phyloP scores from a whole-genome alignment of 2,113 vertebrate species.

The Calypte anna region DNA sequence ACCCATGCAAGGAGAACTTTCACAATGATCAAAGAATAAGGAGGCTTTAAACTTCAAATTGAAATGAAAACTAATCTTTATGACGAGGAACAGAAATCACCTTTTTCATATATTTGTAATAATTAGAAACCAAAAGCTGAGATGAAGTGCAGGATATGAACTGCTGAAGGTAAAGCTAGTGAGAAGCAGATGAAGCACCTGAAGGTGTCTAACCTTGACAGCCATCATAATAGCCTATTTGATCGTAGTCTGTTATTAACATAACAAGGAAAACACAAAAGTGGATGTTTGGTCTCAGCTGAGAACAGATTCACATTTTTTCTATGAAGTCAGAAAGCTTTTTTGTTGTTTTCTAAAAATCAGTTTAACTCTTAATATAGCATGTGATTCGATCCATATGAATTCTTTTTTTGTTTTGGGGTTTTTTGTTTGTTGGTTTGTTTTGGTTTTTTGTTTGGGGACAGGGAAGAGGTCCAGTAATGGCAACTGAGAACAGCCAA shows the following conservation, averaged over 20 bases:
- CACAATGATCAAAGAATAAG: background rate
- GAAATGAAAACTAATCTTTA: background rate
- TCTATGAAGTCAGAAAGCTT: background rate
- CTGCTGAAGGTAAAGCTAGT: background rate
- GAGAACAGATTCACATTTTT: background rate
- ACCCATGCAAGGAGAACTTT: background rate
- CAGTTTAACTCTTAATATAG: background rate
- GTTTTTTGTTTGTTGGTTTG: background rate
- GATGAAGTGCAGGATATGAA: background rate
- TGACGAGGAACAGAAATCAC: background rate
- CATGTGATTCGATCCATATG: accelerated
- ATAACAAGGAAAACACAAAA: background rate
- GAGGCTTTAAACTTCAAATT: background rate
- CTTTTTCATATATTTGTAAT: background rate
- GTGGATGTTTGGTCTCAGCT: background rate
- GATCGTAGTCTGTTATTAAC: background rate
- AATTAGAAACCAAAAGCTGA: background rate
- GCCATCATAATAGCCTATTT: background rate
- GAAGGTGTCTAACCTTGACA: background rate
- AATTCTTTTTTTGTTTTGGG: background rate
- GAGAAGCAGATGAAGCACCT: background rate
- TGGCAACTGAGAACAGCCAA: background rate
- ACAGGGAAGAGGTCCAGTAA: background rate
- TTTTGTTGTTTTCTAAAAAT: background rate
- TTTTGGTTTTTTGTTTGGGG: background rate